Percentiles rank a stretch among this genome's conserved stretches.
phyloP scores from a whole-genome alignment of 2,797 vertebrate genomes.

The Acestrorhynchus altus region DNA sequence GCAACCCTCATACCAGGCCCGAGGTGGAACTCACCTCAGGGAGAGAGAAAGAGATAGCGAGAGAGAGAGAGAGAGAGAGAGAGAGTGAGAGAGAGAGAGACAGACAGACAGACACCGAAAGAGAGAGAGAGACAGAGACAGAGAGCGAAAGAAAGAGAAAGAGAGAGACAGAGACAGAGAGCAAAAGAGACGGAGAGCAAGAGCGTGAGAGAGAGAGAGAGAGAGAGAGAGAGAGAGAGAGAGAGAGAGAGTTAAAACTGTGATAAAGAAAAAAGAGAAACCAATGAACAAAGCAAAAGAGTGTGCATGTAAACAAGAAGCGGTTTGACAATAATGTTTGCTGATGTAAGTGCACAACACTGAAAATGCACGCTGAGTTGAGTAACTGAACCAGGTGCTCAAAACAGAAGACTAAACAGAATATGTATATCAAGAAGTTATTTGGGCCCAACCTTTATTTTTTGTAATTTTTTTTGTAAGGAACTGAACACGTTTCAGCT shows the following conservation, averaged over 20 bases:
- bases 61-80: slow-evolving; percentile 21
- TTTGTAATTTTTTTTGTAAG: background rate
- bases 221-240: slow-evolving; percentile 22
- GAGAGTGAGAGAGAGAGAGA: too few relatives aligned
- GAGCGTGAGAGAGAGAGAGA: slow-evolving; percentile 11
- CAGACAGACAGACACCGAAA: too few relatives aligned
- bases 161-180: slow-evolving; percentile 29
- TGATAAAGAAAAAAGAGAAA: too few relatives aligned
- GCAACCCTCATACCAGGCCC: slow-evolving; percentile 42
- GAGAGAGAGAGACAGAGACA: too few relatives aligned
- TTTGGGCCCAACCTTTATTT: background rate
- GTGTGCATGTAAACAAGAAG: slow-evolving; percentile 2
- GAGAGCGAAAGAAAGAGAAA: too few relatives aligned
- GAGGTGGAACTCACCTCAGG: slow-evolving; percentile 41
- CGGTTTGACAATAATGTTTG: slow-evolving; percentile 30
- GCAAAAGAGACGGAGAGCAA: slow-evolving; percentile 47
- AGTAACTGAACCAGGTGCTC: slow-evolving; percentile 12
- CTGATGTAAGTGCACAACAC: slow-evolving; percentile 38
- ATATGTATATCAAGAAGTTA: background rate
- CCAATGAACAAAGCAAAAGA: slow-evolving; percentile 48
- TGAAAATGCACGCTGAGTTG: background rate
- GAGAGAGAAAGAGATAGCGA: slow-evolving; percentile 23
- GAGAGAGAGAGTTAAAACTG: too few relatives aligned
- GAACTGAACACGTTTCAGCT: background rate
- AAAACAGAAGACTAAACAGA: background rate